phyloP scores from a whole-genome alignment of 2,888 invertebrate genomes.

The Drosophila pseudotalamancana region DNA sequence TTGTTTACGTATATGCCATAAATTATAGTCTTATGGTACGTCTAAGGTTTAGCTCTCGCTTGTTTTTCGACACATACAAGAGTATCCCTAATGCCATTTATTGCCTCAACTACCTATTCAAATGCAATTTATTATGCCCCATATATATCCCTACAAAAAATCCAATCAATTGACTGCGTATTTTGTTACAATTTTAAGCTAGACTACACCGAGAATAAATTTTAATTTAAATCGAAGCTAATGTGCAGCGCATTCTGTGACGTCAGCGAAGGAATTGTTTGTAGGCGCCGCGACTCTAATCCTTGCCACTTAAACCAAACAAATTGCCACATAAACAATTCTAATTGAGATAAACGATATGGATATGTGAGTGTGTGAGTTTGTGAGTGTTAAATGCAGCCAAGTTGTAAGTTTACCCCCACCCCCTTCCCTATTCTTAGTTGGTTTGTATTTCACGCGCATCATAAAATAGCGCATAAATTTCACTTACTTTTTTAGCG shows the following conservation, averaged over 20 bases:
- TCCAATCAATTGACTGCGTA: constrained; percentile 10
- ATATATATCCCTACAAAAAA: not conserved
- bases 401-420: constrained; percentile 45
- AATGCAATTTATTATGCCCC: too few species aligned
- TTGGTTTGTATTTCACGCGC: constrained; percentile 25
- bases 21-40: not conserved
- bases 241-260: constrained; percentile 35
- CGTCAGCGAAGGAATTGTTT: constrained; percentile 39
- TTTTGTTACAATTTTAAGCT: constrained; percentile 11
- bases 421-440: not conserved
- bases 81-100: not conserved
- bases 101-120: not conserved
- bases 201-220: constrained; percentile 56
- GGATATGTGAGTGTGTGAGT: constrained; percentile 29
- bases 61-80: not conserved
- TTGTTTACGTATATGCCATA: not conserved
- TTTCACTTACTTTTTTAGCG: constrained; percentile 87
- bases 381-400: constrained; percentile 59
- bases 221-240: constrained; percentile 51
- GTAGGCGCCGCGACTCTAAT: constrained; percentile 49
- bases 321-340: constrained; percentile 77
- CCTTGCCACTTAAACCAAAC: constrained; percentile 66
- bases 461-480: constrained; percentile 72
- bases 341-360: constrained; percentile 76
- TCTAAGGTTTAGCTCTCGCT: not conserved